A percentile compares a stretch with the other conserved stretches of the same genome.
These are phyloP conservation scores for Arvicanthis niloticus DNA, from an alignment of 2,113 vertebrate genomes.

Conservation along the genomic window DNA sequence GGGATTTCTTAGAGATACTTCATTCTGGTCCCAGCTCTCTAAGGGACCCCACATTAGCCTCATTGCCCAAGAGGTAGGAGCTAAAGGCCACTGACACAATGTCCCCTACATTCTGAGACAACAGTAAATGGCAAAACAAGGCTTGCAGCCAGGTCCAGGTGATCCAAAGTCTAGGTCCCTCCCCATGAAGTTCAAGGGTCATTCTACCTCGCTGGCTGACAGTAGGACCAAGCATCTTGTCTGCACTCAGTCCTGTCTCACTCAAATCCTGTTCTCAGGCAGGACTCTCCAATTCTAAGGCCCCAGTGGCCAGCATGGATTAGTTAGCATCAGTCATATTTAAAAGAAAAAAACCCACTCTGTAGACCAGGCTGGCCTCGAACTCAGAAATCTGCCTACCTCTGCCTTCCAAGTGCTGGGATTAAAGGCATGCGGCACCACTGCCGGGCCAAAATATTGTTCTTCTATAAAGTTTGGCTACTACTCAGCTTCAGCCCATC, in stretches of 20 bases:
- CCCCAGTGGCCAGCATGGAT: not conserved
- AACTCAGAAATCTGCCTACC: too few species aligned
- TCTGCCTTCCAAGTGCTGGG: too few species aligned
- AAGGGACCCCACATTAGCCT: not conserved
- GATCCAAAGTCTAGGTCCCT: conserved; percentile 58
- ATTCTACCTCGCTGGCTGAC: not conserved
- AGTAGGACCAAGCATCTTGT: conserved; percentile 26
- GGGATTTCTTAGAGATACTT: conserved; percentile 22
- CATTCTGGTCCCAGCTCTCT: not conserved
- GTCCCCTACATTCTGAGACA: not conserved
- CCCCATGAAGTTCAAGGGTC: not conserved
- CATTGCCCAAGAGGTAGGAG: not conserved
- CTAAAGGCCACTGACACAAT: conserved; percentile 38
- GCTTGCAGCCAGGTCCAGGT: not conserved
- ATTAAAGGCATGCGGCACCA: too few species aligned
- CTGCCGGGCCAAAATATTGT: not conserved
- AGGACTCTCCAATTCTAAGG: conserved; percentile 27
- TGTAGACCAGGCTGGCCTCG: too few species aligned
- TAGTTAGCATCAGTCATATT: not conserved
- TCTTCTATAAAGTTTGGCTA: not conserved
- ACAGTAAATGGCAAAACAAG: not conserved
- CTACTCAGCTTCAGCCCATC: not conserved
- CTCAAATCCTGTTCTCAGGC: not conserved
- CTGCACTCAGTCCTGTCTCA: conserved; percentile 13
- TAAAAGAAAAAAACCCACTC: not conserved